Percentiles rank a stretch among this genome's conserved stretches.
phyloP scores from a whole-genome alignment of 2,113 vertebrate genomes.

The Synchiropus splendidus region DNA sequence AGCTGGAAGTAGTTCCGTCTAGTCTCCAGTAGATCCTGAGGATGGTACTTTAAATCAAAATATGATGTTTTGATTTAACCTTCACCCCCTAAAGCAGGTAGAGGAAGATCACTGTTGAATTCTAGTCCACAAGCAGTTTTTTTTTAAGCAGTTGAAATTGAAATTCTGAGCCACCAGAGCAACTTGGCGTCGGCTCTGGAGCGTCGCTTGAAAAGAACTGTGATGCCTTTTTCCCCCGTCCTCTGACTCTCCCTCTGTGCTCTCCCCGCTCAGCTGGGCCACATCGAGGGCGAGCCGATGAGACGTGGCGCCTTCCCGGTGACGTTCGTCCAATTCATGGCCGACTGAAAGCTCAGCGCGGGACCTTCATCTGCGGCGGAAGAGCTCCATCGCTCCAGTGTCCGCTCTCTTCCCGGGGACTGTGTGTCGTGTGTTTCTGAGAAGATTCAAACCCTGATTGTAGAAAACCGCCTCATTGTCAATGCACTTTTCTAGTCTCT shows the following conservation, averaged over 20 bases:
- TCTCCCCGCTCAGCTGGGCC: constrained; percentile 78
- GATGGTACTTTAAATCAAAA: no score
- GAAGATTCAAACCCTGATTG: constrained; percentile 23
- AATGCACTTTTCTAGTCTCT: constrained; percentile 61
- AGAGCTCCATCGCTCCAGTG: not conserved
- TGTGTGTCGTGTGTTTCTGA: constrained; percentile 9
- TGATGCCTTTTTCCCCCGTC: no score
- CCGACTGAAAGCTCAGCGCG: constrained; percentile 66
- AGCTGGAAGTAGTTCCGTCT: no score
- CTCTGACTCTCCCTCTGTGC: constrained; percentile 3
- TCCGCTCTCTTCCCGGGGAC: not conserved
- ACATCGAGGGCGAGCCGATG: constrained; percentile 90
- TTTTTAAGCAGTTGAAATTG: no score
- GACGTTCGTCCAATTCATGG: constrained; percentile 92
- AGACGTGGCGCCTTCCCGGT: constrained; percentile 93
- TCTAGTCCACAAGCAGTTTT: no score
- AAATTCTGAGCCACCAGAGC: no score
- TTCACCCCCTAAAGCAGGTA: no score
- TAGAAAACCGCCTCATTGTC: constrained; percentile 45
- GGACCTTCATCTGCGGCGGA: not conserved
- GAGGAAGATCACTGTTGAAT: no score
- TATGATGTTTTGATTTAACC: no score
- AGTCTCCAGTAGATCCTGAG: no score
- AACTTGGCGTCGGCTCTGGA: no score
- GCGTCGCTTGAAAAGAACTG: no score